phyloP scores from a whole-genome alignment of 1,140 invertebrate species.

The Drosophila lowei region DNA sequence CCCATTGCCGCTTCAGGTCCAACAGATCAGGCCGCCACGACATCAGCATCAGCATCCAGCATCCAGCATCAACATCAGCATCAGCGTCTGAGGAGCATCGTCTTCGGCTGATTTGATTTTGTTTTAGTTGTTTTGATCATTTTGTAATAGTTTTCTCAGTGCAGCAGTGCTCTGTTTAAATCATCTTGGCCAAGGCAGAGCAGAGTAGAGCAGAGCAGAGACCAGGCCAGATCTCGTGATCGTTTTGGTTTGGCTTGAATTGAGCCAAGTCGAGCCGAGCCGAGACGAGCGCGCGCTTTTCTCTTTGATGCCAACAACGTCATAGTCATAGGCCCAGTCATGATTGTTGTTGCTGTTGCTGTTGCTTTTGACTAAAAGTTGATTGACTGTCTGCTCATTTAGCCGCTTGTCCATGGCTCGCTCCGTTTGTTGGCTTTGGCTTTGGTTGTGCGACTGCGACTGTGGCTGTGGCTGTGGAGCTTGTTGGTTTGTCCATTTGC shows the following conservation, averaged over 20 bases:
- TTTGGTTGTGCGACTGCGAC: conserved; percentile 16
- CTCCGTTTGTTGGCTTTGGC: conserved; percentile 71
- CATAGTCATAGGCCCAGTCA: conserved; percentile 43
- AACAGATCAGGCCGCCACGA: conserved; percentile 20
- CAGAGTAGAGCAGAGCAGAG: background rate
- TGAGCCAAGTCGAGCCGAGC: conserved; percentile 4
- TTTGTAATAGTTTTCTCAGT: conserved; percentile 77
- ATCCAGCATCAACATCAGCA: conserved; percentile 16
- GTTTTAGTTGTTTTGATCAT: conserved; percentile 69
- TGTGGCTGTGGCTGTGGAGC: conserved; percentile 14
- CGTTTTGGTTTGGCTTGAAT: conserved; percentile 36
- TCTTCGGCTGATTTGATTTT: conserved; percentile 76
- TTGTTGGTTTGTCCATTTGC: conserved; percentile 50
- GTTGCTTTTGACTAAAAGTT: conserved; percentile 74
- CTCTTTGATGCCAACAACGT: conserved; percentile 69
- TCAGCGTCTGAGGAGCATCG: conserved; percentile 31
- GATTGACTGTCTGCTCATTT: conserved; percentile 81
- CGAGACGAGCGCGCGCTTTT: conserved; percentile 58
- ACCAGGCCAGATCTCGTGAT: conserved; percentile 38
- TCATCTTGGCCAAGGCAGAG: conserved; percentile 52
- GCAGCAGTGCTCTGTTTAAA: conserved; percentile 73
- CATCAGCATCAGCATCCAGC: conserved; percentile 7
- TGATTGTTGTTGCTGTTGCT: conserved; percentile 26
- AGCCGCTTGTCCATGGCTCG: conserved; percentile 67
- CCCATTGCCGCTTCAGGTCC: conserved; percentile 1